These are phyloP conservation scores for Arrhopalites spinosus DNA, from an alignment of 2,888 invertebrate species.

Conservation along the genomic window DNA sequence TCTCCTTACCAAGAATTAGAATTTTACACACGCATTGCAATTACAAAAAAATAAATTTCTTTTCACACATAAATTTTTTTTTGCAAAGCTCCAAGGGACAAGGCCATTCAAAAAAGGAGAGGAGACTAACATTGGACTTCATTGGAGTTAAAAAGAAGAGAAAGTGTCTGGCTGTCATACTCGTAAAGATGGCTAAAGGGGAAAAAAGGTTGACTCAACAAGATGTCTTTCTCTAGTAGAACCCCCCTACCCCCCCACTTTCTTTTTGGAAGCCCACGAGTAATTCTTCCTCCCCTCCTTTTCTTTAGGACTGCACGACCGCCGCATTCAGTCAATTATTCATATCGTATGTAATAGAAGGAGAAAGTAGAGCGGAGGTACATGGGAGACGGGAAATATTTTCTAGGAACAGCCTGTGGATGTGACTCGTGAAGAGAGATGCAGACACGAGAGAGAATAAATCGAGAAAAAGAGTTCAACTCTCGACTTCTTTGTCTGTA, in stretches of 20 bases:
- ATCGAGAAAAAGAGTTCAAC: conserved; percentile 21
- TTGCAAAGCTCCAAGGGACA: too few species aligned
- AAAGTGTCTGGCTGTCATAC: too few species aligned
- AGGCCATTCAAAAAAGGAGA: too few species aligned
- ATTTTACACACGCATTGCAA: too few species aligned
- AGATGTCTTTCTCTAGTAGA: not conserved
- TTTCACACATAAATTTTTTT: too few species aligned
- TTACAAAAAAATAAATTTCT: too few species aligned
- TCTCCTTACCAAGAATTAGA: too few species aligned
- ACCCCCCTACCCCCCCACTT: not conserved
- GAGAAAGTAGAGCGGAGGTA: conserved; percentile 26
- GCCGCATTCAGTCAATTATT: conserved; percentile 16
- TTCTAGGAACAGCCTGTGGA: not conserved
- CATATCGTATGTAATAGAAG: conserved; percentile 24
- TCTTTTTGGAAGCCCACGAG: too few species aligned
- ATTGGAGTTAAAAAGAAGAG: too few species aligned
- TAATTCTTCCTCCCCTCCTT: conserved; percentile 33
- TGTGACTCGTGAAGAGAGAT: not conserved
- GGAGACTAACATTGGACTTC: too few species aligned
- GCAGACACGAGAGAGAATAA: conserved; percentile 15
- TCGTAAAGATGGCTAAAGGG: too few species aligned
- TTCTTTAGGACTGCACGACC: conserved; percentile 4
- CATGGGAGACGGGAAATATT: not conserved
- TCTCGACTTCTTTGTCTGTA: not conserved
- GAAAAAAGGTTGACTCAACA: not conserved